These are phyloP conservation scores for Labeo rohita DNA, from an alignment of 2,113 vertebrate genomes.

Conservation along the genomic window DNA sequence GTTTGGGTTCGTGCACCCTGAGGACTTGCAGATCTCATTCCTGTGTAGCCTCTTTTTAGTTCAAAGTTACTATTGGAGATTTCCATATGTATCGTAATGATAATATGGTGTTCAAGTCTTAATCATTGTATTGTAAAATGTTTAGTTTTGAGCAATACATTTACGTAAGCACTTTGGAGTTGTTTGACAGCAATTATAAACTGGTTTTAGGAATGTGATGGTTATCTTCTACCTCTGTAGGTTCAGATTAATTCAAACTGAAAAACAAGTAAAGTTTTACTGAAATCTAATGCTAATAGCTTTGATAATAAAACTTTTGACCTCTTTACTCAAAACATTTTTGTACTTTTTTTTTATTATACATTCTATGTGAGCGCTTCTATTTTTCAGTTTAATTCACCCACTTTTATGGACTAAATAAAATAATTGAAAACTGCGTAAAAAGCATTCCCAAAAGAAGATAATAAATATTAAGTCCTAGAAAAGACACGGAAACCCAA, in stretches of 20 bases:
- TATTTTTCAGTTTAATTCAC: not conserved
- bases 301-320: not conserved
- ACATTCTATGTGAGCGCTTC: not conserved
- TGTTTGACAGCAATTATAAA: not conserved
- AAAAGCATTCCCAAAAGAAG: not conserved
- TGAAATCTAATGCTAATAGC: not conserved
- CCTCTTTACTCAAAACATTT: not conserved
- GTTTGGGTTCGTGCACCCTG: slow-evolving; percentile 60
- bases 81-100: not conserved
- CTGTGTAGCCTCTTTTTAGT: not conserved
- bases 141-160: not conserved
- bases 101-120: not conserved
- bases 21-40: not conserved
- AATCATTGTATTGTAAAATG: not conserved
- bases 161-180: not conserved
- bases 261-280: not conserved
- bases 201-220: not conserved
- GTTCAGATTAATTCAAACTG: not conserved
- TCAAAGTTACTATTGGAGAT: not conserved
- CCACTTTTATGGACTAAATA: not conserved
- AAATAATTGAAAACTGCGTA: not conserved
- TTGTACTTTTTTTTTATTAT: not conserved
- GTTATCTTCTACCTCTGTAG: not conserved
- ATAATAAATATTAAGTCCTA: not conserved
- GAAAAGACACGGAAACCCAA: not conserved